Conservation (phyloP, 2,888 invertebrate genomes). For the Eulithis prunata region DNA sequence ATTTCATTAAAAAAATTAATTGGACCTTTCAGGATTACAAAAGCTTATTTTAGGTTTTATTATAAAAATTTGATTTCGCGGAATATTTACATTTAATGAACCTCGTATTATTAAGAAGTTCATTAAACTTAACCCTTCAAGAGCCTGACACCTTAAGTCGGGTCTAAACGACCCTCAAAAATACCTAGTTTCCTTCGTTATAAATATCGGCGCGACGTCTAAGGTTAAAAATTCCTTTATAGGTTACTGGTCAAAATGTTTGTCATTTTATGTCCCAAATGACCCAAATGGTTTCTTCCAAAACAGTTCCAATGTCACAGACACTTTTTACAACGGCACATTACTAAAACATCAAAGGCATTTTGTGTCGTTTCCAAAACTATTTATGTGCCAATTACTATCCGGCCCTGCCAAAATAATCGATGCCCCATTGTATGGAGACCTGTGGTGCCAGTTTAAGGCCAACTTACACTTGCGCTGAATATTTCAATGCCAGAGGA, state of each 20-base stretch:
- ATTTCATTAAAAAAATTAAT: too few species aligned
- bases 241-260: neutral
- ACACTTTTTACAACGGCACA: conserved; percentile 36
- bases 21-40: too few species aligned
- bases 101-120: too few species aligned
- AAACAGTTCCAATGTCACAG: conserved; percentile 16
- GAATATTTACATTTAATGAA: too few species aligned
- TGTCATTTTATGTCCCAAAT: neutral
- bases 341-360: conserved; percentile 39
- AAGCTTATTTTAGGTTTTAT: too few species aligned
- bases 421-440: conserved; percentile 64
- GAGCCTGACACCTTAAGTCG: conserved; percentile 41
- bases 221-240: conserved; percentile 29
- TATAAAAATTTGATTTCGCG: too few species aligned
- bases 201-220: conserved; percentile 74
- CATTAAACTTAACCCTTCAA: conserved; percentile 36
- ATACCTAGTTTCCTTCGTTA: conserved; percentile 71
- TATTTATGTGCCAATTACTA: conserved; percentile 66
- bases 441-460: conserved; percentile 53
- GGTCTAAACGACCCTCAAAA: conserved; percentile 66
- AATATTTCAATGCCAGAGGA: conserved; percentile 58
- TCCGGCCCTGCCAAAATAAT: conserved; percentile 60
- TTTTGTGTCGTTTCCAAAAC: conserved; percentile 38
- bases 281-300: neutral
- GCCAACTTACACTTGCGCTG: conserved; percentile 53